Evolutionary conservation across 2,888 invertebrate genomes (phyloP), one percentile per base, ranked within the genome.

Genomic region (Oligia strigilis): DNA sequence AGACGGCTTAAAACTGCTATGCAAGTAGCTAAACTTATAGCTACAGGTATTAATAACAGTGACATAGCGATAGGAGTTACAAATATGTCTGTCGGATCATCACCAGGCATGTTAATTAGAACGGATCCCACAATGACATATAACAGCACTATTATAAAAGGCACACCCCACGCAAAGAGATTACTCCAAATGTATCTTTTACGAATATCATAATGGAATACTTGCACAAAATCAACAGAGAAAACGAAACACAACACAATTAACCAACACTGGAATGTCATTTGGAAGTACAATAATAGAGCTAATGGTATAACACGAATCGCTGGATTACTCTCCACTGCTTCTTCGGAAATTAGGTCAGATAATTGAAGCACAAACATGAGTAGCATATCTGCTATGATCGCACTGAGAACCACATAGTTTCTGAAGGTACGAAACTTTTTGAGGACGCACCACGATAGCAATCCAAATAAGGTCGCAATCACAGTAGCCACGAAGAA

Each of bases 361-460:
- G 29, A 66, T 71, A 80, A 0, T 13, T 52, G 23, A 0, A 84
- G 0, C 5, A 71, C 11, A 14, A 62, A 23, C 60, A 36, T 19
- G 2, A 67, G 5, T 23, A 84, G 14, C 71, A 71, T 29, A 1
- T 80, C 36, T 1, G 71, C 81, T 52, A 46, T 36, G 6, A 81
- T 43, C 1, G 71, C 52, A 81, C 84, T 84, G 58, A 84, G 23
- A 1, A 81, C 49, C 40, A 84, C 84, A 70, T 52, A 81, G 60
- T 81, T 81, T 36, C 81, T 80, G 71, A 71, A 81, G 4, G 84
- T 84, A 4, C 84, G 70, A 8, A 81, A 81, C n/a, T 46, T 80
- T 0, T 84, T 52, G 43, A 81, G 80, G 17, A 17, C 9, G 1
- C 4, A 2, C 81, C 81, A 81, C 0, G 81, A 81, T 52, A 60